Base-by-base conservation (phyloP, 2,888 invertebrate species). In the Nineta flava region DNA sequence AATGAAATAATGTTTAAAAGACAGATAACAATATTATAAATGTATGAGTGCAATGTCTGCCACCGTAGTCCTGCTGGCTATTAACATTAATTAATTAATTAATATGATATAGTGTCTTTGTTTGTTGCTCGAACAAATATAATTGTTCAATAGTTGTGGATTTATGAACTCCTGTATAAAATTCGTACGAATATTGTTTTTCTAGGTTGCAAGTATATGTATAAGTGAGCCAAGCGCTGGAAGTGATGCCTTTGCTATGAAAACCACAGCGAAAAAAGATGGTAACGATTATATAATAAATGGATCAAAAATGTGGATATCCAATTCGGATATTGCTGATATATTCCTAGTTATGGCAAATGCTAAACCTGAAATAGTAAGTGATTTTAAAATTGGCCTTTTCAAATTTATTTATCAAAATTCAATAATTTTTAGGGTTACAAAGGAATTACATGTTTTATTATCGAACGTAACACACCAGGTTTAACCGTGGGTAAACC, bases 231-330 rank as follows among this genome's bases (percentile, higher is more conserved):
- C 91, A 0, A 75, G 79, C 0, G 79, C 95, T 1, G 97, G 97
- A 2, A 92, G 94, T 0, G 97, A 99, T 66, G 97, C 97, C 0
- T 97, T 97, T 69, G 81, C 94, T 0, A 67, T 99, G 57, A 94
- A 90, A 71, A 95, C 95, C 0, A 79, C 78, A 1, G 97, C 97
- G 1, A 87, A 84, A 63, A 86, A 87, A 63, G 86, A 93, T 54
- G 95, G 94, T n/a, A 77, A 80, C 53, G 76, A 92, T 59, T 96
- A 77, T 64, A 64, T 96, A 49, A 74, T 99, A 54, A 95, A 88
- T 65, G 97, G 97, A 42, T 83, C 87, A 12, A 99, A 97, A 72
- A 87, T 94, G 85, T 97, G 97, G 97, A 96, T 97, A 57, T 93
- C 93, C 1, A 95, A 93, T 69, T 91, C 96, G 0, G 94, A 92